Percentiles rank a stretch among this genome's conserved stretches.
Evolutionary conservation across 2,888 invertebrate species (phyloP).

Genomic region (Isotomurus palustris): DNA sequence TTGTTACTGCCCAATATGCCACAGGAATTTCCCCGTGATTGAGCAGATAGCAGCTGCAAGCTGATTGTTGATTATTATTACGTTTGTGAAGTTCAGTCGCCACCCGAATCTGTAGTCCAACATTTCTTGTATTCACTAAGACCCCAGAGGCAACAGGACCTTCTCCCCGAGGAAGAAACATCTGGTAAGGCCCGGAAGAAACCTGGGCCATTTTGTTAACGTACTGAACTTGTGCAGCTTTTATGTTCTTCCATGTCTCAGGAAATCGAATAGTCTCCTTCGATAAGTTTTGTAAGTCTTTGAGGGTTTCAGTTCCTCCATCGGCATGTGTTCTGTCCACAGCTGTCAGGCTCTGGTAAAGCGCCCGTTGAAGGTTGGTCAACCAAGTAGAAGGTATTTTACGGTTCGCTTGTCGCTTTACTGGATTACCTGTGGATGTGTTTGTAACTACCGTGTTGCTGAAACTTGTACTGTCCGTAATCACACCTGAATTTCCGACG

Average conservation of each 20-base stretch:
- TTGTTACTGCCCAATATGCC: slow-evolving; percentile 43
- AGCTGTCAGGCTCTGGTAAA: slow-evolving; percentile 39
- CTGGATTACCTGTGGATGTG: neutral
- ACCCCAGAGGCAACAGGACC: slow-evolving; percentile 42
- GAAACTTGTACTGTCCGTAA: no score
- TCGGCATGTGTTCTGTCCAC: slow-evolving; percentile 5
- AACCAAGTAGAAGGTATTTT: slow-evolving; percentile 42
- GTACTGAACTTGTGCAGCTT: slow-evolving; percentile 30
- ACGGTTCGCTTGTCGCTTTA: slow-evolving; percentile 12
- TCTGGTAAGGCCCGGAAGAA: slow-evolving; percentile 26
- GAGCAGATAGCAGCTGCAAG: slow-evolving; percentile 40
- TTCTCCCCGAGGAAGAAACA: slow-evolving; percentile 31
- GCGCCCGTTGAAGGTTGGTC: slow-evolving; percentile 36
- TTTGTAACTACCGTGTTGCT: no score
- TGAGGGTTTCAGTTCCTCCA: neutral
- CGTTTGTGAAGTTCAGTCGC: slow-evolving; percentile 29
- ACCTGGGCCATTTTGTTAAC: slow-evolving; percentile 24
- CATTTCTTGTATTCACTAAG: slow-evolving; percentile 31
- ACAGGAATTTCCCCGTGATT: slow-evolving; percentile 39
- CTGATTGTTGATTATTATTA: neutral
- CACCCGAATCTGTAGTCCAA: slow-evolving; percentile 35
- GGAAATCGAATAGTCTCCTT: slow-evolving; percentile 5
- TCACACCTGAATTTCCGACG: no score
- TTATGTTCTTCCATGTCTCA: slow-evolving; percentile 32
- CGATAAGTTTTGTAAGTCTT: neutral